A percentile compares a stretch with the other conserved stretches of the same genome.
These are phyloP conservation scores for Orussus abietinus DNA, from an alignment of 1,140 invertebrate genomes.

Conservation along the genomic window DNA sequence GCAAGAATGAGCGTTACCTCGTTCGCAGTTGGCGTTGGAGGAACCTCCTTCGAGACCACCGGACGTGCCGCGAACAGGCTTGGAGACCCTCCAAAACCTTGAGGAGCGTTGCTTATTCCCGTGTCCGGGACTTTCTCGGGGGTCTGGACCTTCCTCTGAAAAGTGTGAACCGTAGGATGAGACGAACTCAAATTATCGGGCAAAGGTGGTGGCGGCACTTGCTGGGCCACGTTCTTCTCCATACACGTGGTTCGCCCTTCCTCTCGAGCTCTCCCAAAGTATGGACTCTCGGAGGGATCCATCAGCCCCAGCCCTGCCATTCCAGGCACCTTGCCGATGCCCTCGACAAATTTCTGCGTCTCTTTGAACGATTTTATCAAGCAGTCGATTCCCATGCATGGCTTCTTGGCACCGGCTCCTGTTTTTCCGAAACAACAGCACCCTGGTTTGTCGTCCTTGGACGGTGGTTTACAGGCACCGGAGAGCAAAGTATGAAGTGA, in stretches of 20 bases:
- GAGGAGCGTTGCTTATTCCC: too few relatives aligned
- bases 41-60: not conserved
- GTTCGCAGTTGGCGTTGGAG: not conserved
- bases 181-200: not conserved
- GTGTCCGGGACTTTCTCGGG: too few relatives aligned
- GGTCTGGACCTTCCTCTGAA: not conserved
- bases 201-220: not conserved
- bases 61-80: not conserved
- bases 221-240: not conserved
- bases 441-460: slow-evolving; percentile 9
- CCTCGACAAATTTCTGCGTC: slow-evolving; percentile 5
- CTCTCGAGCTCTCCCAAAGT: slow-evolving; percentile 4
- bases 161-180: not conserved
- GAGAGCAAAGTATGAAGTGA: slow-evolving; percentile 14
- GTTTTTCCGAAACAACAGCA: slow-evolving; percentile 22
- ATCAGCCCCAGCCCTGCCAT: slow-evolving; percentile 2
- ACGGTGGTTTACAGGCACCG: slow-evolving; percentile 5
- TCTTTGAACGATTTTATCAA: slow-evolving; percentile 2
- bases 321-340: slow-evolving; percentile 4
- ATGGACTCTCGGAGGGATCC: slow-evolving; percentile 8
- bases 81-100: not conserved
- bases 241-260: not conserved
- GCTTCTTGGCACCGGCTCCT: slow-evolving; percentile 9
- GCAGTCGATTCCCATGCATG: slow-evolving; percentile 3
- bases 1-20: not conserved